Percentiles rank a stretch among this genome's conserved stretches.
phyloP scores from a whole-genome alignment of 1,140 invertebrate species.

The Archivesica marissinica region DNA sequence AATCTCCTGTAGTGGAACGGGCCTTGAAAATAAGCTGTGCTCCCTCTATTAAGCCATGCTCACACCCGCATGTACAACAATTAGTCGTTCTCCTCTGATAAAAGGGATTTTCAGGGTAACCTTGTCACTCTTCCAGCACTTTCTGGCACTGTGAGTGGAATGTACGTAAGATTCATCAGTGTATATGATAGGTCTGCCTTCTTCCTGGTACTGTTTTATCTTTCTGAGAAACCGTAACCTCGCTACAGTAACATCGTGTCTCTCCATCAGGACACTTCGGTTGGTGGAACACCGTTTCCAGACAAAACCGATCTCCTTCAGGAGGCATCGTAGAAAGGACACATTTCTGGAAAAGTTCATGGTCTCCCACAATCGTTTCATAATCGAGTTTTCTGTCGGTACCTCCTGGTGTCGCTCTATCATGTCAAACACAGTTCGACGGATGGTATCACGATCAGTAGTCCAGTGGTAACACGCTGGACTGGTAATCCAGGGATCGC shows the following conservation, averaged over 20 bases:
- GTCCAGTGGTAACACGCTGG: too few species aligned
- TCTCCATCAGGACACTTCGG: neutral
- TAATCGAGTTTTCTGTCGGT: too few species aligned
- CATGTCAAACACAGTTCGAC: too few species aligned
- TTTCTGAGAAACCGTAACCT: neutral
- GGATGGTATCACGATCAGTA: too few species aligned
- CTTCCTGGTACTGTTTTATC: neutral
- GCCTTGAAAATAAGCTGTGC: neutral
- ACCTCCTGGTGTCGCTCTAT: too few species aligned
- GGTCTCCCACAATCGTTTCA: too few species aligned
- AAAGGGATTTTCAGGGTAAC: neutral
- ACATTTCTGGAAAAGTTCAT: too few species aligned
- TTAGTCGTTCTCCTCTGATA: neutral
- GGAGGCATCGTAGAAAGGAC: too few species aligned
- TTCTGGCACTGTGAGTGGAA: neutral
- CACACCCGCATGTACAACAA: neutral
- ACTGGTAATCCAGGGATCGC: too few species aligned
- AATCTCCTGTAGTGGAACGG: neutral
- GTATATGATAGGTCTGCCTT: neutral
- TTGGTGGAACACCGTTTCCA: neutral
- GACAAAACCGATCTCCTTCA: neutral
- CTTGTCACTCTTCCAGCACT: neutral
- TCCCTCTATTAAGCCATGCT: slow-evolving; percentile 4
- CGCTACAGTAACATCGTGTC: neutral
- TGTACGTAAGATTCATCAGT: too few species aligned